phyloP scores from a whole-genome alignment of 2,888 invertebrate species.

The Orthonevra nobilis region DNA sequence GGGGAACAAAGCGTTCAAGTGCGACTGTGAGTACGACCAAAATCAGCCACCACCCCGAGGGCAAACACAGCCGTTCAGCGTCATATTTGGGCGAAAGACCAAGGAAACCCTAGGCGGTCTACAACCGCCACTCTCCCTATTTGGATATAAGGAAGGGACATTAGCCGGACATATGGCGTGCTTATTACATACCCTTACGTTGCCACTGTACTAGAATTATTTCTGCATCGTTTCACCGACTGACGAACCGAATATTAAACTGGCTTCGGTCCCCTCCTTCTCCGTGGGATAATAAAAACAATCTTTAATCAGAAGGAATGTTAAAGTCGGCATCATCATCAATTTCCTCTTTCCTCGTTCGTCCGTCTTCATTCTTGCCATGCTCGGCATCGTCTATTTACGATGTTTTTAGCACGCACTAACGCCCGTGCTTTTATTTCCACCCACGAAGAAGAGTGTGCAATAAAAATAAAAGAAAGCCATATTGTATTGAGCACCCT shows the following conservation, averaged over 20 bases:
- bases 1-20: constrained; percentile 52
- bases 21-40: too few relatives aligned
- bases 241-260: constrained; percentile 21
- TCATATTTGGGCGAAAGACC: neutral
- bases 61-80: constrained; percentile 50
- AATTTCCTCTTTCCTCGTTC: constrained; percentile 44
- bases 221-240: constrained; percentile 66
- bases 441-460: neutral
- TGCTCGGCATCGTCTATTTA: constrained; percentile 38
- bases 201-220: constrained; percentile 45
- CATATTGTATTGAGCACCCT: constrained; percentile 49
- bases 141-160: constrained; percentile 49
- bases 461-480: constrained; percentile 31
- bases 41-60: constrained; percentile 51
- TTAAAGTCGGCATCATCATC: constrained; percentile 59
- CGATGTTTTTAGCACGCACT: constrained; percentile 69
- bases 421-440: constrained; percentile 39
- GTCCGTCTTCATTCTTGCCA: neutral
- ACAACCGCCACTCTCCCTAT: neutral
- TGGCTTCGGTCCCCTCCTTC: neutral
- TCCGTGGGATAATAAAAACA: constrained; percentile 36
- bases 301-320: constrained; percentile 60
- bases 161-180: constrained; percentile 67
- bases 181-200: constrained; percentile 59
- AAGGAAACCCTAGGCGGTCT: constrained; percentile 6